A percentile compares a stretch with the other conserved stretches of the same genome.
These are phyloP conservation scores for Stramonita haemastoma DNA, from an alignment of 2,888 invertebrate genomes.

Conservation along the genomic window DNA sequence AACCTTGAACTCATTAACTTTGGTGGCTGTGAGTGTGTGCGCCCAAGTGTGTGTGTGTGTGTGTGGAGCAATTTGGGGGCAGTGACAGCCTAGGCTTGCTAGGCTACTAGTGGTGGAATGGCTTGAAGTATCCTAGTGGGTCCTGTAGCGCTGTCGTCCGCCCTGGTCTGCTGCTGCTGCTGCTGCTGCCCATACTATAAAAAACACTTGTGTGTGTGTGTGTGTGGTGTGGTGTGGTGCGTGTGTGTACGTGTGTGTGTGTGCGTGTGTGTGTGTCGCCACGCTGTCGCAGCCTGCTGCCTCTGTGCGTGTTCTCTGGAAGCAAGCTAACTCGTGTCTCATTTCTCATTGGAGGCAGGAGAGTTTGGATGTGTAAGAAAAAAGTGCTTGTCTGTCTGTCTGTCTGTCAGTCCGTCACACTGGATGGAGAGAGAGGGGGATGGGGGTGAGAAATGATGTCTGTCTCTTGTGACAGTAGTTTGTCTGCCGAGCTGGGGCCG, in stretches of 20 bases:
- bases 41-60: not conserved
- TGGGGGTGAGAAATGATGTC: not conserved
- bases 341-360: not conserved
- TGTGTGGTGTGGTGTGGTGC: constrained; percentile 30
- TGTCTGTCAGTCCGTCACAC: not conserved
- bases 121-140: not conserved
- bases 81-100: not conserved
- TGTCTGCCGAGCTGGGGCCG: not conserved
- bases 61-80: constrained; percentile 9
- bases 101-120: not conserved
- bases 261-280: constrained; percentile 17
- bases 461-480: not conserved
- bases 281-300: not conserved
- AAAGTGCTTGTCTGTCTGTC: not conserved
- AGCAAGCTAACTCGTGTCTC: not conserved
- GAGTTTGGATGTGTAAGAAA: not conserved
- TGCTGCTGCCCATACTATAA: not conserved
- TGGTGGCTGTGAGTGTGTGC: no score
- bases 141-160: not conserved
- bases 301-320: not conserved
- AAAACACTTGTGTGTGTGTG: constrained; percentile 13
- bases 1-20: no score
- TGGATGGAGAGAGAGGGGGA: not conserved
- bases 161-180: not conserved
- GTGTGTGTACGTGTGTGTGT: constrained; percentile 7